phyloP scores from a whole-genome alignment of 2,797 vertebrate genomes.

The Phataginus tricuspis region DNA sequence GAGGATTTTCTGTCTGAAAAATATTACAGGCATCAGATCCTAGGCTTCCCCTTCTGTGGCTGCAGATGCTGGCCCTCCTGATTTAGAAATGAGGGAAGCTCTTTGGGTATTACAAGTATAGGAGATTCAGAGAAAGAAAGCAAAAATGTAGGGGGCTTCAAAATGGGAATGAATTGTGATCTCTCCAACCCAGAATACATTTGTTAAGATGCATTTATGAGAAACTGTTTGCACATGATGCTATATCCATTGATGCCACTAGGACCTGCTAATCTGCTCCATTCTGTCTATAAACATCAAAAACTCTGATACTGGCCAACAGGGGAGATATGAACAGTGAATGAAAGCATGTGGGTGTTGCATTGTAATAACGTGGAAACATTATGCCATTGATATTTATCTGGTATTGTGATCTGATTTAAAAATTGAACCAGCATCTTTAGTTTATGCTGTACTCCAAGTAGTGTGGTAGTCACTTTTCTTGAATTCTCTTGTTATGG shows the following conservation, averaged over 20 bases:
- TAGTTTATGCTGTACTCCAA: background rate
- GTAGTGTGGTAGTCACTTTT: background rate
- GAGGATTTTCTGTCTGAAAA: slow-evolving; percentile 45
- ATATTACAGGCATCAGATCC: background rate
- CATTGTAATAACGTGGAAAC: background rate
- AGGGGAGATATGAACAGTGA: background rate
- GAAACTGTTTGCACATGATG: background rate
- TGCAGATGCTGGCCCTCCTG: slow-evolving; percentile 12
- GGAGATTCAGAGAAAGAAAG: slow-evolving; percentile 1
- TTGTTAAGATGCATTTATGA: background rate
- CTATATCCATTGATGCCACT: background rate
- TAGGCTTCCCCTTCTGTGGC: background rate
- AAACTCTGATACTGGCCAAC: background rate
- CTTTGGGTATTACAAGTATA: background rate
- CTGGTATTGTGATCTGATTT: background rate
- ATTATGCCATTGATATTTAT: background rate
- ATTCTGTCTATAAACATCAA: background rate
- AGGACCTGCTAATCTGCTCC: background rate
- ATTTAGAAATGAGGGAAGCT: background rate
- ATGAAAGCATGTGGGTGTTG: background rate
- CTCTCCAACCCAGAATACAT: background rate
- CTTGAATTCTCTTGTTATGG: background rate
- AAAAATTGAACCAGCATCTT: background rate
- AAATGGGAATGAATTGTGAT: background rate
- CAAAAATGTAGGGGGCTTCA: background rate